Base-by-base conservation (phyloP, 2,113 vertebrate genomes). In the Pelvicachromis taeniatus region DNA sequence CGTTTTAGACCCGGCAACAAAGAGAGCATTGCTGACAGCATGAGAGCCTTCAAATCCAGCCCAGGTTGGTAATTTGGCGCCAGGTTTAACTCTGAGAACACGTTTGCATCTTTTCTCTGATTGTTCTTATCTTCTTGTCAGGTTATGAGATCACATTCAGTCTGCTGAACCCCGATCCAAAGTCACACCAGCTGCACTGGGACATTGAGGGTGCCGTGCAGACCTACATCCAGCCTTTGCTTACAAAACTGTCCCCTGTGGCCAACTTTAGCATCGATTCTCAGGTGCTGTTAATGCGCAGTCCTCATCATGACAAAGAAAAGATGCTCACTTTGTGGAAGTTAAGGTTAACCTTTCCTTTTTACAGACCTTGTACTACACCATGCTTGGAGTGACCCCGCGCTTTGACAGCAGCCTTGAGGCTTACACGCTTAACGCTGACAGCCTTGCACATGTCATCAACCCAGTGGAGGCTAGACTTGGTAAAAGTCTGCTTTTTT, bases 131-230 rank as follows among this genome's bases (percentile, higher is more conserved):
- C 38, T 42, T 85, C 19, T 14, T 14, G 86, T 53, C n/a, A 99
- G 98, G 98, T 58, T 98, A 99, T 5, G 98, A 99, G 92, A 97
- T 99, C 93, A 99, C 98, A 19, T 99, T 99, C 95, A 99, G 98
- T 88, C 95, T 99, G 88, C 91, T 99, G 88, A 99, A 99, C 91
- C 98, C 98, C 0, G 98, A 99, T 91, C 99, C 99, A 45, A 98
- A 97, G 91, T 98, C 97, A 14, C 99, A 99, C 9, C 83, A 82
- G 0, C 94, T 99, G 29, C 92, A 96, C 85, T 99, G 99, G 99
- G 97, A 98, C 91, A 98, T 99, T 0, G 96, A 99, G 90, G 97
- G 95, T 2, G 98, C 97, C 0, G 95, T 98, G 80, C 91, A 83
- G 40, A 94, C 85, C 83, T 98, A 97, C 0, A 97, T 99, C 83